These are phyloP conservation scores for Parazoanthus darwini DNA, from an alignment of 92 coral and sea anemone species.

Conservation along the genomic window DNA sequence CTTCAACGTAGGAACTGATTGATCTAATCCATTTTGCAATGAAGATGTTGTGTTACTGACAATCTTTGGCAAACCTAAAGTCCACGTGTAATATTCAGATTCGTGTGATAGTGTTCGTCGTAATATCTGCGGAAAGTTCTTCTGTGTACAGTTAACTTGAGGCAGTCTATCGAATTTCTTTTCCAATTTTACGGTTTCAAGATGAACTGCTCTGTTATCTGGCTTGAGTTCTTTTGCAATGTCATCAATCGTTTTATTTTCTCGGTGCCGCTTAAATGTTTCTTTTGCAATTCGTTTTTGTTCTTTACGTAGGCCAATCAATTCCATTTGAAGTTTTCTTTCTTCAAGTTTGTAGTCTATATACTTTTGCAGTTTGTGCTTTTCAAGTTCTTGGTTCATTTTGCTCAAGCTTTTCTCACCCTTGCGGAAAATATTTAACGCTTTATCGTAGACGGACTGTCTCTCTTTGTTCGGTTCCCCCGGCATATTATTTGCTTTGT, in stretches of 20 bases:
- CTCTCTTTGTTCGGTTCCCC: constrained; percentile 54
- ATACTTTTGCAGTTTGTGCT: constrained; percentile 60
- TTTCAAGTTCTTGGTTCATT: constrained; percentile 63
- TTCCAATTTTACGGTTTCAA: constrained; percentile 58
- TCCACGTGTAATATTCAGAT: constrained; percentile 85
- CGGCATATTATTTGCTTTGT: constrained; percentile 49
- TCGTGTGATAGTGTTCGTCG: constrained; percentile 70
- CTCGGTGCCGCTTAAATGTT: constrained; percentile 58
- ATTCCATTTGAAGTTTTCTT: constrained; percentile 65
- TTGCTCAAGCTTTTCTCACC: constrained; percentile 60
- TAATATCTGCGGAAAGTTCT: constrained; percentile 64
- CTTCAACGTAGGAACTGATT: neutral
- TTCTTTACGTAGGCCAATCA: constrained; percentile 65
- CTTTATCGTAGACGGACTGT: constrained; percentile 87
- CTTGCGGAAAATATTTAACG: constrained; percentile 68
- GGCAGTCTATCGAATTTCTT: constrained; percentile 70
- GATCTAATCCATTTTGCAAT: neutral
- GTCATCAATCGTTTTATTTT: constrained; percentile 74
- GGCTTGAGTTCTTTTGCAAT: constrained; percentile 74
- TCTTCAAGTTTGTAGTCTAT: constrained; percentile 77
- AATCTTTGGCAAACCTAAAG: constrained; percentile 67
- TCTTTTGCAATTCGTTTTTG: constrained; percentile 69
- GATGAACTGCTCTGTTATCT: constrained; percentile 50
- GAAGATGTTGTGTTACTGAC: constrained; percentile 39
- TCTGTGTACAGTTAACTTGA: constrained; percentile 64